Percentiles rank a stretch among this genome's conserved stretches.
phyloP scores from a whole-genome alignment of 2,113 vertebrate genomes.

The Triplophysa tibetana region DNA sequence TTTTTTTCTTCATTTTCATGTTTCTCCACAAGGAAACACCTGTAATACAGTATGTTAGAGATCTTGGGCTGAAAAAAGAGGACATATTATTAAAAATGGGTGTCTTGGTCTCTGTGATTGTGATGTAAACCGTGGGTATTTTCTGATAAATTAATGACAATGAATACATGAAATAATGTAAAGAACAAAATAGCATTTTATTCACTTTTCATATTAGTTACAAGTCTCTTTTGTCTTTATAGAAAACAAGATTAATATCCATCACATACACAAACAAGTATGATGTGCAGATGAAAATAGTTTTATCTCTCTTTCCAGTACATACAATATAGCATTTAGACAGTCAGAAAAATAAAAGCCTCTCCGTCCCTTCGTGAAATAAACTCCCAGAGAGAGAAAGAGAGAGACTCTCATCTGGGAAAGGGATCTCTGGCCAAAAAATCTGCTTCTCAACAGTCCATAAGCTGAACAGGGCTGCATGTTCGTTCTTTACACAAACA shows the following conservation, averaged over 20 bases:
- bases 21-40: neutral
- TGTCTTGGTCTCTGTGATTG: no score
- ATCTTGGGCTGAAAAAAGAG: neutral
- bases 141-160: neutral
- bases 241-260: slow-evolving; percentile 66
- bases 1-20: slow-evolving; percentile 6
- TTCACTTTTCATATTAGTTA: slow-evolving; percentile 60
- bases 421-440: slow-evolving; percentile 62
- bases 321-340: slow-evolving; percentile 60
- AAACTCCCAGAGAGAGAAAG: slow-evolving; percentile 65
- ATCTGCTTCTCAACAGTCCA: slow-evolving; percentile 57
- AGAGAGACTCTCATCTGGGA: slow-evolving; percentile 54
- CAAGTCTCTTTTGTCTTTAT: slow-evolving; percentile 51
- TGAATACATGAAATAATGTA: slow-evolving; percentile 28
- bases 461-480: slow-evolving; percentile 27
- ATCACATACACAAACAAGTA: slow-evolving; percentile 64
- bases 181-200: slow-evolving; percentile 68
- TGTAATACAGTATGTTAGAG: neutral
- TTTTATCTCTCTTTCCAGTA: slow-evolving; percentile 69
- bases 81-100: slow-evolving; percentile 2
- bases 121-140: neutral
- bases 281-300: slow-evolving; percentile 73
- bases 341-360: slow-evolving; percentile 71
- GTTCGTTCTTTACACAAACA: slow-evolving; percentile 19
- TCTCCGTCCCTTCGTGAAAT: slow-evolving; percentile 70